phyloP scores from a whole-genome alignment of 2,888 invertebrate species.

The Rhabditoides inermis region DNA sequence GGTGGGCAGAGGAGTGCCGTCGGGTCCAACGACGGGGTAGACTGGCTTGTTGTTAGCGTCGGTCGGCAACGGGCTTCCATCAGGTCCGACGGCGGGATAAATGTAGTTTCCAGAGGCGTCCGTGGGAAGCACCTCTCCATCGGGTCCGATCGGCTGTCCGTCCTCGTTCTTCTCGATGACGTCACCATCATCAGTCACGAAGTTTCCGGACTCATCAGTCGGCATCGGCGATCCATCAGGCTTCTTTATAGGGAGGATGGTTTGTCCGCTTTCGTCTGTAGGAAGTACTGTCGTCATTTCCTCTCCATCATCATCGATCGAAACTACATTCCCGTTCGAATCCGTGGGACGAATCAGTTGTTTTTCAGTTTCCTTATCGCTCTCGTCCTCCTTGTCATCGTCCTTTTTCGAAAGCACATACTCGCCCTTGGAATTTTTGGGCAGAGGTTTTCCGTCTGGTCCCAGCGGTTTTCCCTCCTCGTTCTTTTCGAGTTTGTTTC shows the following conservation, averaged over 20 bases:
- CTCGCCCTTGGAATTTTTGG: constrained; percentile 15
- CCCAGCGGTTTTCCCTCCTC: constrained; percentile 20
- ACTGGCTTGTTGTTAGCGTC: constrained; percentile 5
- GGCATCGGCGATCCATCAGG: constrained; percentile 11
- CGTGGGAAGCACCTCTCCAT: constrained; percentile 16
- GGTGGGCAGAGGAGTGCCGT: constrained; percentile 13
- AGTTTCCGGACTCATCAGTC: constrained; percentile 15
- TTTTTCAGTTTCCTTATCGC: not conserved
- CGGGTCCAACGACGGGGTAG: constrained; percentile 8
- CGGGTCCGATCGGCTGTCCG: constrained; percentile 14
- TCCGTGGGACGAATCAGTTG: not conserved
- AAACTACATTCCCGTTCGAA: no score
- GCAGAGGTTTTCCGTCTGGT: constrained; percentile 20
- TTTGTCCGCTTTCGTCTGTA: constrained; percentile 9
- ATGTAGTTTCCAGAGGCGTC: constrained; percentile 16
- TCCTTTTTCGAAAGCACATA: constrained; percentile 4
- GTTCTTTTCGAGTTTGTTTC: constrained; percentile 18
- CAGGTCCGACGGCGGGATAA: constrained; percentile 9
- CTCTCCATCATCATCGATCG: no score
- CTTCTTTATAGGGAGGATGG: not conserved
- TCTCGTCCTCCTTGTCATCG: not conserved
- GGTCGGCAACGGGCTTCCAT: constrained; percentile 6
- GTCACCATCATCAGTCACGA: constrained; percentile 10
- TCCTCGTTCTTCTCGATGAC: constrained; percentile 9
- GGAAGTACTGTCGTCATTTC: constrained; percentile 15